phyloP scores from a whole-genome alignment of 2,888 invertebrate species.

The Hemaris fuciformis region DNA sequence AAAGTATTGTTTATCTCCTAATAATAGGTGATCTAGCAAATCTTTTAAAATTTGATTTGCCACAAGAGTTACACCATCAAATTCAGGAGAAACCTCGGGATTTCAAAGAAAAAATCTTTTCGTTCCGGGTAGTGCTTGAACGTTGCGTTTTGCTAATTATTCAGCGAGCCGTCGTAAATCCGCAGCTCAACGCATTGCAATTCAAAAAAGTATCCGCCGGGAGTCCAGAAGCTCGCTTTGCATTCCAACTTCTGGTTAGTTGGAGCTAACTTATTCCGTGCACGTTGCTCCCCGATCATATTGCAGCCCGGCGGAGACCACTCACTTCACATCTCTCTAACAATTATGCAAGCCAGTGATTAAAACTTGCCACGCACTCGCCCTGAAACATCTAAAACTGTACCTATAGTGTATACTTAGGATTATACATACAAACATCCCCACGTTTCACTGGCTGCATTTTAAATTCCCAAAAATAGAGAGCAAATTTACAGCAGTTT shows the following conservation, averaged over 20 bases:
- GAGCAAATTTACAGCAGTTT: no score
- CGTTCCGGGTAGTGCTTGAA: background rate
- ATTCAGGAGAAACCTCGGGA: background rate
- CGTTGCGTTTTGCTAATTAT: background rate
- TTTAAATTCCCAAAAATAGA: no score
- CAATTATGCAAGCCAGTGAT: constrained; percentile 46
- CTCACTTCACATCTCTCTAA: constrained; percentile 29
- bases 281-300: constrained; percentile 11
- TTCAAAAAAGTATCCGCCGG: background rate
- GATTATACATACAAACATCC: no score
- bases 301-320: constrained; percentile 21
- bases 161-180: background rate
- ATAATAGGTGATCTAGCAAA: no score
- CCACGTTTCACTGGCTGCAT: no score
- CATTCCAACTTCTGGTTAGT: constrained; percentile 11
- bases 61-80: background rate
- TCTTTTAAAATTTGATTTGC: no score
- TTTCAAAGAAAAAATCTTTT: no score
- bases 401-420: background rate
- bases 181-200: background rate
- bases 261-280: background rate
- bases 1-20: no score
- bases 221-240: constrained; percentile 7
- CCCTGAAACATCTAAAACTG: background rate
- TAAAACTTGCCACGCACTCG: constrained; percentile 34